These are phyloP conservation scores for Climacteris rufus DNA, from an alignment of 2,113 vertebrate genomes.

Conservation along the genomic window DNA sequence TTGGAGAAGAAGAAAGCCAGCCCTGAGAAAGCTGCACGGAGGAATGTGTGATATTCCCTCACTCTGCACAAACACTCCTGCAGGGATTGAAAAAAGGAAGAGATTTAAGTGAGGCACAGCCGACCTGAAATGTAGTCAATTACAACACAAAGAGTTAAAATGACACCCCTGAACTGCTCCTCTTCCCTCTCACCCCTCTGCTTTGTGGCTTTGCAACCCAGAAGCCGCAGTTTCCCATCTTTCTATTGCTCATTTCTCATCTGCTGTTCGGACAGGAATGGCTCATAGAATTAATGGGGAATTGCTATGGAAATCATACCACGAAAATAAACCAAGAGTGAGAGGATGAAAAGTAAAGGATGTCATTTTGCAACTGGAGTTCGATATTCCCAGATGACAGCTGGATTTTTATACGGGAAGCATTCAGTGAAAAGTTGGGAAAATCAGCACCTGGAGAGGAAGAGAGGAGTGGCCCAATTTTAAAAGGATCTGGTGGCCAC, in stretches of 20 bases:
- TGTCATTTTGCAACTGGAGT: background rate
- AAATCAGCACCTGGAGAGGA: background rate
- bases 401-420: background rate
- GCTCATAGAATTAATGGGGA: background rate
- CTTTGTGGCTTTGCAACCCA: background rate
- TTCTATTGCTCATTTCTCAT: background rate
- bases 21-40: background rate
- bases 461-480: background rate
- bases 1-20: conserved; percentile 38
- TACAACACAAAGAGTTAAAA: conserved; percentile 50
- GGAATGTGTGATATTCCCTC: conserved; percentile 21
- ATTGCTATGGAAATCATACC: background rate
- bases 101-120: conserved; percentile 18
- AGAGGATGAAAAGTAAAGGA: background rate
- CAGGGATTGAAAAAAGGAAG: background rate
- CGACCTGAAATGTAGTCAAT: conserved; percentile 54
- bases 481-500: background rate
- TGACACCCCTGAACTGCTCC: conserved; percentile 3
- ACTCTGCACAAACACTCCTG: conserved; percentile 22
- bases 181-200: background rate
- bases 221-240: background rate
- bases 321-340: background rate
- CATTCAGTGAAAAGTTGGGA: background rate
- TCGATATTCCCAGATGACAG: background rate
- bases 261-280: background rate